These are phyloP conservation scores for Oryzias sinensis DNA, from an alignment of 2,797 vertebrate species.

Conservation along the genomic window DNA sequence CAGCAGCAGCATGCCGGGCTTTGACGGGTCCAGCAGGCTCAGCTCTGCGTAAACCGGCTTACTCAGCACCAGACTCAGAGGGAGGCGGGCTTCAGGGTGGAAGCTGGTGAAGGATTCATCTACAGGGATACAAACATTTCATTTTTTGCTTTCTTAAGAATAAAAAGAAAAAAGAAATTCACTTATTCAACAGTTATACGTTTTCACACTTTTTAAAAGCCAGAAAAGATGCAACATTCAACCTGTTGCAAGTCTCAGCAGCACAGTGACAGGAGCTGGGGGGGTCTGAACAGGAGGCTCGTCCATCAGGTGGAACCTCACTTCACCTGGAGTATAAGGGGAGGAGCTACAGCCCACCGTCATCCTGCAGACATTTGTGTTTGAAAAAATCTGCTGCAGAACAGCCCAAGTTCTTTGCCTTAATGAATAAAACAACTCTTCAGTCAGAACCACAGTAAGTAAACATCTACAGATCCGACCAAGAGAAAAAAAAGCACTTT, in stretches of 20 bases:
- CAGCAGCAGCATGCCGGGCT: conserved; percentile 45
- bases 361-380: conserved; percentile 27
- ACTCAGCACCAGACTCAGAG: conserved; percentile 38
- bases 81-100: conserved; percentile 51
- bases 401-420: too few relatives aligned
- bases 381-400: too few relatives aligned
- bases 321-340: conserved; percentile 21
- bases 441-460: too few relatives aligned
- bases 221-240: not conserved
- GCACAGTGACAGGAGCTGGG: conserved; percentile 14
- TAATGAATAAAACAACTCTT: too few relatives aligned
- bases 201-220: too few relatives aligned
- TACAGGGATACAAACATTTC: not conserved
- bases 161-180: too few relatives aligned
- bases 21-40: conserved; percentile 40
- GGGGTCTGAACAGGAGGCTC: not conserved
- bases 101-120: conserved; percentile 57
- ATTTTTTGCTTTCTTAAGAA: too few relatives aligned
- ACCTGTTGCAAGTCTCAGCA: conserved; percentile 60
- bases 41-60: conserved; percentile 53
- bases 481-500: too few relatives aligned
- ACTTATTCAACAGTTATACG: too few relatives aligned
- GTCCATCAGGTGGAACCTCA: conserved; percentile 30
- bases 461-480: too few relatives aligned
- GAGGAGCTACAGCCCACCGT: conserved; percentile 42